Percentiles rank a stretch among this genome's conserved stretches.
These are phyloP conservation scores for Dipodomys stephensi DNA, from an alignment of 2,113 vertebrate genomes.

Conservation along the genomic window DNA sequence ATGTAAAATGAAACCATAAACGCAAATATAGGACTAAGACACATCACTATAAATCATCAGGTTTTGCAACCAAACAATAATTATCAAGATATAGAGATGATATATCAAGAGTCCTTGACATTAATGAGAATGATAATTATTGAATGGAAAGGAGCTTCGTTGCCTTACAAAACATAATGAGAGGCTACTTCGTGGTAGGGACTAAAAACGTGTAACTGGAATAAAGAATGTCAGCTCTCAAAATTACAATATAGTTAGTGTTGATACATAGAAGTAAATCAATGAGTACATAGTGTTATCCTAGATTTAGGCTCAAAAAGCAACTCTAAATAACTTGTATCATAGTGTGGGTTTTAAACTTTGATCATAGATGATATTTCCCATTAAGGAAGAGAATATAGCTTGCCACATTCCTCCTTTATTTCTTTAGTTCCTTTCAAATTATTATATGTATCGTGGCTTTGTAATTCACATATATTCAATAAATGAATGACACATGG, in stretches of 20 bases:
- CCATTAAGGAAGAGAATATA: background rate
- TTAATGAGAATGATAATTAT: conserved; percentile 46
- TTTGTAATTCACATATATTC: background rate
- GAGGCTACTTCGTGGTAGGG: background rate
- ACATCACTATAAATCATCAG: conserved; percentile 36
- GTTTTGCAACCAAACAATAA: conserved; percentile 45
- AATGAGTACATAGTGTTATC: background rate
- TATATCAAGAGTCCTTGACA: conserved; percentile 38
- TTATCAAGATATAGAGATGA: conserved; percentile 58
- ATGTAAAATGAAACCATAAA: conserved; percentile 56
- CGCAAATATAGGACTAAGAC: background rate
- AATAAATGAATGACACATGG: background rate
- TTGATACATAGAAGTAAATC: conserved; percentile 18
- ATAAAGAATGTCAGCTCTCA: conserved; percentile 31
- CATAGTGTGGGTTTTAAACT: background rate
- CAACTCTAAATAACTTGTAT: background rate
- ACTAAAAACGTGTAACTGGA: background rate
- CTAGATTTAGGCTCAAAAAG: background rate
- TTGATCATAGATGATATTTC: background rate
- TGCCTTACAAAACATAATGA: conserved; percentile 34
- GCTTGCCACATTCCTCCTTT: background rate
- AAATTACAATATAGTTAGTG: background rate
- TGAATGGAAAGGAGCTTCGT: conserved; percentile 6
- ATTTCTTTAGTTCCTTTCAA: background rate
- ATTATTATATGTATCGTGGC: background rate